Conservation (phyloP, 2,113 vertebrate species). For the Pseudopodoces humilis region DNA sequence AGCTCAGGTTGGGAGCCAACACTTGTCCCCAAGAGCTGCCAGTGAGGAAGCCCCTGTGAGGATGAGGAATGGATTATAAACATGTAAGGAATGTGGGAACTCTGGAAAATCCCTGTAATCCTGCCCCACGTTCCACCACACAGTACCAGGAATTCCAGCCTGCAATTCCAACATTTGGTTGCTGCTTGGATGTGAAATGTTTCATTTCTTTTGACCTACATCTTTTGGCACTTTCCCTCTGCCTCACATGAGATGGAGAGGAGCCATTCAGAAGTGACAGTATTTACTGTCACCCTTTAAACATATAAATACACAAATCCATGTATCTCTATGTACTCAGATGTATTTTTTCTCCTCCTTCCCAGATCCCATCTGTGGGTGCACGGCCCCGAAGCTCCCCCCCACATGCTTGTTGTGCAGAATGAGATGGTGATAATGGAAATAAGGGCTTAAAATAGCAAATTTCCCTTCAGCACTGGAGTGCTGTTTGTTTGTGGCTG, state of each 20-base stretch:
- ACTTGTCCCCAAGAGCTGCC: neutral
- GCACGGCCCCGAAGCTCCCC: neutral
- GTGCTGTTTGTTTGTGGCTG: slow-evolving; percentile 15
- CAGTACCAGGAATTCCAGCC: fast-evolving
- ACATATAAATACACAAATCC: fast-evolving
- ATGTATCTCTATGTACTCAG: fast-evolving
- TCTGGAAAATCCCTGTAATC: neutral
- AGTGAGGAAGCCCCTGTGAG: neutral
- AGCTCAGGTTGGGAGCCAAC: neutral
- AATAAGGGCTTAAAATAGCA: slow-evolving; percentile 40
- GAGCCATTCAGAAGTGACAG: neutral
- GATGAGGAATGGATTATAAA: neutral
- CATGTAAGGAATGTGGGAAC: fast-evolving
- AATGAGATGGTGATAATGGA: neutral
- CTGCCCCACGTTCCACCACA: neutral
- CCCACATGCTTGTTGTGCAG: neutral
- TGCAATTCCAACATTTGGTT: fast-evolving
- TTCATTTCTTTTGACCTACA: neutral
- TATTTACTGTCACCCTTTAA: neutral
- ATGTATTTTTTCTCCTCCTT: neutral
- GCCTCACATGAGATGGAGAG: neutral
- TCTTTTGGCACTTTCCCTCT: neutral
- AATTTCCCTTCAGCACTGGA: neutral
- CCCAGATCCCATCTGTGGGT: neutral
- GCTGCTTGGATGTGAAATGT: neutral